Conservation (phyloP, 2,113 vertebrate species). For the Ranitomeya imitator region DNA sequence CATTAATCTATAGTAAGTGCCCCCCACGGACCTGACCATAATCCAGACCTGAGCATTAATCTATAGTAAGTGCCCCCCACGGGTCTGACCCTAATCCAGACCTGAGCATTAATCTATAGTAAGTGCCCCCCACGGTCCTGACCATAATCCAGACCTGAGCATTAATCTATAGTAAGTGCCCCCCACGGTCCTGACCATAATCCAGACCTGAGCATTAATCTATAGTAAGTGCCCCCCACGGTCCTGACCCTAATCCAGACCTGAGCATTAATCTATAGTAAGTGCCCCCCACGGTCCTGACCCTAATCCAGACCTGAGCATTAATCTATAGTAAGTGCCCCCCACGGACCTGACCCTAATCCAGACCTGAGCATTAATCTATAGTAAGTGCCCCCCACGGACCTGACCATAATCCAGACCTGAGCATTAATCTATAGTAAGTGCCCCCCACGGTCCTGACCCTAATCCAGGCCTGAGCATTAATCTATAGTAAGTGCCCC, state of each 20-base stretch:
- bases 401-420: neutral
- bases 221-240: neutral
- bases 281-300: neutral
- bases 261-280: neutral
- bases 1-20: neutral
- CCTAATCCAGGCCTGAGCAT: neutral
- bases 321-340: neutral
- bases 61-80: neutral
- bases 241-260: neutral
- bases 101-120: neutral
- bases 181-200: neutral
- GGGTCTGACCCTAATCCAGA: neutral
- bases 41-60: neutral
- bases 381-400: neutral
- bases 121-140: neutral
- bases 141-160: neutral
- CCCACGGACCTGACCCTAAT: neutral
- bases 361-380: neutral
- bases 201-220: neutral
- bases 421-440: neutral
- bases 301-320: neutral
- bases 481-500: neutral
- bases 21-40: neutral
- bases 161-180: neutral
- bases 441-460: neutral